Conservation (phyloP, 2,888 invertebrate genomes). For the Chrysomela aeneicollis region DNA sequence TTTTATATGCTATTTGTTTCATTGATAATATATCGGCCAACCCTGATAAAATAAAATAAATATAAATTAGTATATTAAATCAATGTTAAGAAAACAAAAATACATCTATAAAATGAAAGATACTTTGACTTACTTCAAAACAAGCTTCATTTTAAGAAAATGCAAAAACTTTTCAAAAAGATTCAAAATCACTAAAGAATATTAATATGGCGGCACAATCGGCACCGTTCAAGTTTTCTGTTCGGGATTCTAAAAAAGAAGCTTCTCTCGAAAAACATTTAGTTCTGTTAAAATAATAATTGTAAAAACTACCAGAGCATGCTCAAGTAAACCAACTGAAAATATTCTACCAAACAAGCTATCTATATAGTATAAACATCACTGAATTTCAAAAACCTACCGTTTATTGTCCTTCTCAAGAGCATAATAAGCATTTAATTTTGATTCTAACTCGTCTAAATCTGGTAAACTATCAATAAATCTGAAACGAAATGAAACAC, state of each 20-base stretch:
- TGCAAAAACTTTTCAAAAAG: neutral
- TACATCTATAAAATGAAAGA: too few relatives aligned
- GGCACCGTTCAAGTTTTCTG: too few relatives aligned
- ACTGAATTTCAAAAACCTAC: conserved; percentile 55
- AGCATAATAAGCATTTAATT: conserved; percentile 80
- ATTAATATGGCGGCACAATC: too few relatives aligned
- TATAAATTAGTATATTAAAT: too few relatives aligned
- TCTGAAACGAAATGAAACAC: conserved; percentile 55
- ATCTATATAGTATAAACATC: neutral
- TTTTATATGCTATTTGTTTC: too few relatives aligned
- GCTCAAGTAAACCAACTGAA: conserved; percentile 11
- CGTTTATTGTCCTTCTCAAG: conserved; percentile 73
- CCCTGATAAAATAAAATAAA: too few relatives aligned
- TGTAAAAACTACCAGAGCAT: conserved; percentile 3
- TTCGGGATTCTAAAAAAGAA: too few relatives aligned
- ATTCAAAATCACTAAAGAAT: too few relatives aligned
- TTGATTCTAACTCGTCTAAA: conserved; percentile 78
- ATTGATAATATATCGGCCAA: too few relatives aligned
- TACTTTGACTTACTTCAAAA: too few relatives aligned
- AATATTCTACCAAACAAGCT: conserved; percentile 1
- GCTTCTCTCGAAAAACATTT: neutral
- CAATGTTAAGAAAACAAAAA: neutral
- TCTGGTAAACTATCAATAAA: conserved; percentile 76
- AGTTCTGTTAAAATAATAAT: neutral
- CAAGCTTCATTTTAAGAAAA: neutral